These are phyloP conservation scores for Hydropsyche tenuis DNA, from an alignment of 1,140 invertebrate genomes.

Conservation along the genomic window DNA sequence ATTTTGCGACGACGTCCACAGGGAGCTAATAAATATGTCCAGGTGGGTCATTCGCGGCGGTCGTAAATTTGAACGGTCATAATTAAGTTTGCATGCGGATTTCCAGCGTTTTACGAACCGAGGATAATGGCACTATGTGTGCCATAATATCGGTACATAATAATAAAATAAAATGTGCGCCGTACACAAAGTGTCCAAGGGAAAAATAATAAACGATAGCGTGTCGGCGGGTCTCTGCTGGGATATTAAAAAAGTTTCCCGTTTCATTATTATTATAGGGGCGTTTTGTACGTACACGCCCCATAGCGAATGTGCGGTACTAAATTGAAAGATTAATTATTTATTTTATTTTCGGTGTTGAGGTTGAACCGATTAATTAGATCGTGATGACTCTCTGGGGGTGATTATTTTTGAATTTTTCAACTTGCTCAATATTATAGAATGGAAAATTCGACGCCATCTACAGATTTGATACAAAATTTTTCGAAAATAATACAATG, in stretches of 20 bases:
- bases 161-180: background rate
- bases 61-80: slow-evolving; percentile 7
- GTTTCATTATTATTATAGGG: background rate
- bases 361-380: too few relatives aligned
- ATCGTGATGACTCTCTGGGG: too few relatives aligned
- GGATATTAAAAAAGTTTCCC: slow-evolving; percentile 23
- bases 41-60: slow-evolving; percentile 1
- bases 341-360: too few relatives aligned
- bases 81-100: slow-evolving; percentile 24
- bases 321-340: too few relatives aligned
- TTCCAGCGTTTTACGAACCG: background rate
- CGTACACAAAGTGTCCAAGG: background rate
- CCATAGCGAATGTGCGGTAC: too few relatives aligned
- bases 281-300: background rate
- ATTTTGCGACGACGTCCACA: background rate
- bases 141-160: too few relatives aligned
- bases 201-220: slow-evolving; percentile 20
- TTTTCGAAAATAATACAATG: too few relatives aligned
- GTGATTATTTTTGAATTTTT: too few relatives aligned
- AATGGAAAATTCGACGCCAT: too few relatives aligned
- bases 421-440: too few relatives aligned
- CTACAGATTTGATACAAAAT: too few relatives aligned
- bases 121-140: background rate
- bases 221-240: background rate
- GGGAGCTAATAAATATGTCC: slow-evolving; percentile 20